phyloP scores from a whole-genome alignment of 2,888 invertebrate genomes.

The Baccha elongata region DNA sequence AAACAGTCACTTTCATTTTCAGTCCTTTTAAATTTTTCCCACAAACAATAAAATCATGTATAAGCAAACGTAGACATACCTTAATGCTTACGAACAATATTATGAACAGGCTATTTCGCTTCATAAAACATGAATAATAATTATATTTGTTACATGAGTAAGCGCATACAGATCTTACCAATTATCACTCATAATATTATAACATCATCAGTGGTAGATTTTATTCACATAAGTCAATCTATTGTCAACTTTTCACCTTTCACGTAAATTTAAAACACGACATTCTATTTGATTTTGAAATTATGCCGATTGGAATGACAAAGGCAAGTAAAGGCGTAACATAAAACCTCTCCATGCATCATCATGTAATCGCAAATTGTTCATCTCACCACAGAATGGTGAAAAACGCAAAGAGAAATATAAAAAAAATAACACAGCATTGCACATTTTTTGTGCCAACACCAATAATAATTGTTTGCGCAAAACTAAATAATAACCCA shows the following conservation, averaged over 20 bases:
- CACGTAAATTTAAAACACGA: slow-evolving; percentile 48
- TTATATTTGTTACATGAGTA: slow-evolving; percentile 31
- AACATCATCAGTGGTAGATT: neutral
- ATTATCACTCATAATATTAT: slow-evolving; percentile 30
- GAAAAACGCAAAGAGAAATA: neutral
- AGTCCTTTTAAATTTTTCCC: slow-evolving; percentile 15
- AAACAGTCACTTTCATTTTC: slow-evolving; percentile 54
- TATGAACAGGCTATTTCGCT: slow-evolving; percentile 2
- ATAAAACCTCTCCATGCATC: slow-evolving; percentile 32
- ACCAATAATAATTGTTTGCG: slow-evolving; percentile 37
- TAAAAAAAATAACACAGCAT: slow-evolving; percentile 29
- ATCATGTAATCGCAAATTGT: slow-evolving; percentile 54
- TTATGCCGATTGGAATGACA: too few species aligned
- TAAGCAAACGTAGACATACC: neutral
- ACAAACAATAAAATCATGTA: slow-evolving; percentile 21
- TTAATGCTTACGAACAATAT: neutral
- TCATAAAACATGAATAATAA: slow-evolving; percentile 28
- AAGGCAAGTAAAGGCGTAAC: slow-evolving; percentile 1
- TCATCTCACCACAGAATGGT: slow-evolving; percentile 39
- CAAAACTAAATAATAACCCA: slow-evolving; percentile 46
- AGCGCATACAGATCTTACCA: slow-evolving; percentile 11
- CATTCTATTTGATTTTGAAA: slow-evolving; percentile 56
- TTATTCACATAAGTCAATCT: slow-evolving; percentile 29
- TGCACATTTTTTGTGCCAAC: slow-evolving; percentile 32
- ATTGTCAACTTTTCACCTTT: slow-evolving; percentile 66